Percentiles rank a stretch among this genome's conserved stretches.
These are phyloP conservation scores for Parotocinclus haroldoi DNA, from an alignment of 2,797 vertebrate species.

Conservation along the genomic window DNA sequence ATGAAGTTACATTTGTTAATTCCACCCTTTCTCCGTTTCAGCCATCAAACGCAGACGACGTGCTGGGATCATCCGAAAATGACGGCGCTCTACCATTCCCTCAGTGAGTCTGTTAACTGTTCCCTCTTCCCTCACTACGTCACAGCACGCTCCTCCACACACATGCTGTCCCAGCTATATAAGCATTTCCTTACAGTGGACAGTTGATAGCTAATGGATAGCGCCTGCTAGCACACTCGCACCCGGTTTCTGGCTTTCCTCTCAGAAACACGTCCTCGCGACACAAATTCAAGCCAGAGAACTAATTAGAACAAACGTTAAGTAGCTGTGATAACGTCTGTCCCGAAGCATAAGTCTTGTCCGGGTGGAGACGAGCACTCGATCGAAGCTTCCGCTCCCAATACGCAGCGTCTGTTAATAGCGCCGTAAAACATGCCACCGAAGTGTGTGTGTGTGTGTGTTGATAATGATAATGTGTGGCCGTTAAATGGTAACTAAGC, in stretches of 20 bases:
- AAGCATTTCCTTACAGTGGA: conserved; percentile 14
- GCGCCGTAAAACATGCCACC: too few relatives aligned
- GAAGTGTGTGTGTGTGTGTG: background rate
- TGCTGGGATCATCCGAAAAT: conserved; percentile 99
- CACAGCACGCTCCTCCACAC: background rate
- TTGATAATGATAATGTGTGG: too few relatives aligned
- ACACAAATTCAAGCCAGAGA: background rate
- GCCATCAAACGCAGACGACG: conserved; percentile 94
- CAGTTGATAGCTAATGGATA: conserved; percentile 26
- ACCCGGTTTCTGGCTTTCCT: background rate
- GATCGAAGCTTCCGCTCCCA: too few relatives aligned
- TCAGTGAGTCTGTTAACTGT: conserved; percentile 72
- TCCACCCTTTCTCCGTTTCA: conserved; percentile 51
- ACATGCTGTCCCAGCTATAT: conserved; percentile 3
- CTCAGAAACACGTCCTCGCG: background rate
- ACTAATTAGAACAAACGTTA: conserved; percentile 3
- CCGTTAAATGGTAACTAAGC: background rate
- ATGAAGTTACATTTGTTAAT: background rate
- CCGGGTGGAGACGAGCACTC: too few relatives aligned
- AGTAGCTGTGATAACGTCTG: background rate
- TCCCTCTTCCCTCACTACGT: conserved; percentile 6
- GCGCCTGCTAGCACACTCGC: conserved; percentile 11
- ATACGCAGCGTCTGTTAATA: too few relatives aligned
- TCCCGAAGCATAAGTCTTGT: background rate
- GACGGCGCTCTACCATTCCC: conserved; percentile 94